Conservation (phyloP, 2,797 vertebrate species). For the Eupleurogrammus muticus region DNA sequence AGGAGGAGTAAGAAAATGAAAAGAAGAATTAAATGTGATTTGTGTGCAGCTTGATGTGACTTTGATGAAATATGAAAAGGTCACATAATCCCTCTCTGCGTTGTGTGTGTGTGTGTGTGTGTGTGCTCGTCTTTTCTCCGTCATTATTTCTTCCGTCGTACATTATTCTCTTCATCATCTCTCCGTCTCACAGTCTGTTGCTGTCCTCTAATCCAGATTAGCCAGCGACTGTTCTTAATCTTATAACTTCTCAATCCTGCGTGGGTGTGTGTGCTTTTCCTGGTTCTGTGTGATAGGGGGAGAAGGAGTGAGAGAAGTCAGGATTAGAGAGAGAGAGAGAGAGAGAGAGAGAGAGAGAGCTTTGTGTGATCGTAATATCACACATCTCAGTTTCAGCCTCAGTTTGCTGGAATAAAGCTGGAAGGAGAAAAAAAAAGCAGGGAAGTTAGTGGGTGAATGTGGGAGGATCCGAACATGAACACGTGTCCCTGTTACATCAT, state of each 20-base stretch:
- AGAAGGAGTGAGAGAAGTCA: slow-evolving; percentile 59
- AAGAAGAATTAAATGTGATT: slow-evolving; percentile 17
- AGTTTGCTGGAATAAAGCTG: slow-evolving; percentile 37
- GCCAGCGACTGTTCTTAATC: slow-evolving; percentile 84
- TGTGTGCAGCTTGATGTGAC: slow-evolving; percentile 45
- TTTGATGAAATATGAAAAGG: slow-evolving; percentile 70
- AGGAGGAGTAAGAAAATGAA: neutral
- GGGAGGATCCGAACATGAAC: slow-evolving; percentile 21
- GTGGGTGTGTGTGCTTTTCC: slow-evolving; percentile 82
- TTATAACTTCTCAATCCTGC: slow-evolving; percentile 81
- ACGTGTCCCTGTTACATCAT: slow-evolving; percentile 20
- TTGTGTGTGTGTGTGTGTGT: slow-evolving; percentile 27
- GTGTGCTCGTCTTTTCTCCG: slow-evolving; percentile 28
- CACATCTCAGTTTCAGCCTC: slow-evolving; percentile 61
- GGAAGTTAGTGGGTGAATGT: slow-evolving; percentile 34
- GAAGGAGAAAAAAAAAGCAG: slow-evolving; percentile 15
- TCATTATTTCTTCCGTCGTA: slow-evolving; percentile 21
- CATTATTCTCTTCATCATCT: slow-evolving; percentile 19
- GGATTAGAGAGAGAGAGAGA: slow-evolving; percentile 65
- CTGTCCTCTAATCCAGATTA: slow-evolving; percentile 86
- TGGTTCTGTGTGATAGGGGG: slow-evolving; percentile 67
- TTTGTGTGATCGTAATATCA: slow-evolving; percentile 58
- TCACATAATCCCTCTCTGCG: slow-evolving; percentile 47
- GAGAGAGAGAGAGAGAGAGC: slow-evolving; percentile 31
- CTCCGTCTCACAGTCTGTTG: slow-evolving; percentile 61